A percentile compares a stretch with the other conserved stretches of the same genome.
Conservation (phyloP, 2,888 invertebrate species). For the Calameuta filiformis region DNA sequence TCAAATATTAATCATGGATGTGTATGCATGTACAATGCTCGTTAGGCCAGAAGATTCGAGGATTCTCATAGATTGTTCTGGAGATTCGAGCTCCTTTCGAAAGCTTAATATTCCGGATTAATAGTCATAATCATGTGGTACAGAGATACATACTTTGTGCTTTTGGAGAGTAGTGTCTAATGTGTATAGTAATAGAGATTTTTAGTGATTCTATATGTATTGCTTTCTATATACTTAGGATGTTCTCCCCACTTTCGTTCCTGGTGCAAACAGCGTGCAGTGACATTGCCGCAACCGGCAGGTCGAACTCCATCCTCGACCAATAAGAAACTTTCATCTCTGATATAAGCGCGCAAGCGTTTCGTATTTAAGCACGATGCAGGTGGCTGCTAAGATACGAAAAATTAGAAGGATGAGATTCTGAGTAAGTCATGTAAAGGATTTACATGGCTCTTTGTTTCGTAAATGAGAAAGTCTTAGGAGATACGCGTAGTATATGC, state of each 20-base stretch:
- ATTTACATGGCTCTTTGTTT: neutral
- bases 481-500: neutral
- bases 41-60: neutral
- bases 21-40: neutral
- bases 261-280: slow-evolving; percentile 43
- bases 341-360: neutral
- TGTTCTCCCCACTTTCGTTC: neutral
- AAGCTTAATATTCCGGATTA: neutral
- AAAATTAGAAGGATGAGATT: neutral
- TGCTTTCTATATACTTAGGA: neutral
- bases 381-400: neutral
- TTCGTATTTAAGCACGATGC: neutral
- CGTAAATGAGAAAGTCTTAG: neutral
- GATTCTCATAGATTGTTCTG: neutral
- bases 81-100: neutral
- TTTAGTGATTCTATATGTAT: neutral
- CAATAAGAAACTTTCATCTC: neutral
- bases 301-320: neutral
- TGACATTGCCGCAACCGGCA: slow-evolving; percentile 44
- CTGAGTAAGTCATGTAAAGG: neutral
- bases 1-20: neutral
- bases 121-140: neutral
- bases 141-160: neutral
- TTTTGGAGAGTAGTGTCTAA: neutral
- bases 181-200: neutral